phyloP scores from a whole-genome alignment of 2,888 invertebrate species.

The Anarsia innoxiella region DNA sequence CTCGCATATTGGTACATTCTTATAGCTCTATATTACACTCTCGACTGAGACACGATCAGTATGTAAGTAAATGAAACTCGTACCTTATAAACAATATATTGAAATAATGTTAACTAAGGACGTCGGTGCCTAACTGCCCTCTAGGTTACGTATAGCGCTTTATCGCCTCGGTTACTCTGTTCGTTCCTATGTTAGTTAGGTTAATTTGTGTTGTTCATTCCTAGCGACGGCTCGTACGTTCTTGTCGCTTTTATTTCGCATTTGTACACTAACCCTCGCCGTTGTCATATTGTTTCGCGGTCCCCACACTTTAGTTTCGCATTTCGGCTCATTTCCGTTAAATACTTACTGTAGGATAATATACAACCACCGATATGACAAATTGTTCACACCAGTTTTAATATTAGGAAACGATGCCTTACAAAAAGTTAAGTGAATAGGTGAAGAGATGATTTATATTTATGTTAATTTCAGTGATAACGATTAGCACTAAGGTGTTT shows the following conservation, averaged over 20 bases:
- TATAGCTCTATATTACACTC: constrained; percentile 59
- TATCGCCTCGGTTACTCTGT: constrained; percentile 43
- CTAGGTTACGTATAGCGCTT: constrained; percentile 54
- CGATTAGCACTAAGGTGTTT: constrained; percentile 57
- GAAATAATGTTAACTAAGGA: constrained; percentile 45
- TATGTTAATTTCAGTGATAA: constrained; percentile 72
- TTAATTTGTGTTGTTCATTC: constrained; percentile 65
- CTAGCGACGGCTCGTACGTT: constrained; percentile 34
- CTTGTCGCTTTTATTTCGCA: constrained; percentile 25
- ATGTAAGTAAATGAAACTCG: constrained; percentile 54
- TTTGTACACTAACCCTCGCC: constrained; percentile 23
- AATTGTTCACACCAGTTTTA: constrained; percentile 63
- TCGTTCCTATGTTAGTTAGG: constrained; percentile 70
- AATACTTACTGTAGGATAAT: constrained; percentile 57
- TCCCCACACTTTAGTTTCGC: constrained; percentile 30
- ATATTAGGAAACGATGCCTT: constrained; percentile 72
- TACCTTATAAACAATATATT: constrained; percentile 48
- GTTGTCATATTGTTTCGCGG: constrained; percentile 15
- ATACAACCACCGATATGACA: constrained; percentile 67
- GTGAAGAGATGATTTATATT: constrained; percentile 68
- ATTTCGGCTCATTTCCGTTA: constrained; percentile 42
- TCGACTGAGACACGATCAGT: constrained; percentile 58
- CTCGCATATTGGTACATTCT: constrained; percentile 62
- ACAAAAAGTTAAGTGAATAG: constrained; percentile 69
- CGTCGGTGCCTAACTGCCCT: constrained; percentile 56